Evolutionary conservation across 2,113 vertebrate genomes (phyloP), one percentile per base, ranked within the genome.

Genomic region (Gracilinanus agilis): DNA sequence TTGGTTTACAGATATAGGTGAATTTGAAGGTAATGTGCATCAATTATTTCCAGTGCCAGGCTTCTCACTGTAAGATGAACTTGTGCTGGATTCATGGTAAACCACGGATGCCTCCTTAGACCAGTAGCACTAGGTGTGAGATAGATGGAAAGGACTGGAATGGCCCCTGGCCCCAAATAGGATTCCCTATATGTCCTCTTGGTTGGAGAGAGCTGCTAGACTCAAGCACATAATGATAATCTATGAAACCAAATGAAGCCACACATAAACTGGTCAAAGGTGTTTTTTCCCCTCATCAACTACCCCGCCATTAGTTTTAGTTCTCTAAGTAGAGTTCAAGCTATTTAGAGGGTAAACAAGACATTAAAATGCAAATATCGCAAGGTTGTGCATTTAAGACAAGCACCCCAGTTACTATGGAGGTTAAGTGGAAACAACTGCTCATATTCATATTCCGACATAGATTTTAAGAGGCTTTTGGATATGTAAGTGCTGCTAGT

Each of bases 1-100:
- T 56, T 23, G 0, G 0, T 0, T 13, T 3, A 24, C 12, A 9
- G 23, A 24, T 40, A 0, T 27, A 0, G 0, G 23, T 21, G 7
- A 53, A 54, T 9, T 3, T 0, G 19, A 40, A 27, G 9, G 5
- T 34, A 9, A 44, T 19, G 27, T 53, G 0, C 29, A 13, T 13
- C 0, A 23, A 21, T 7, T 49, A 1, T n/a, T 83, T 55, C 25
- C 1, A 2, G n/a, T 3, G 40, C 83, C n/a, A 25, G 13, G 1
- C 40, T 27, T 49, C 55, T 5, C 49, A 0, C 55, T n/a, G 7
- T 88, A 0, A 2, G 55, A n/a, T 4, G 6, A 0, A 56, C 56
- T 44, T 44, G 55, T 55, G 19, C 2, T 12, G 6, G 55, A 25
- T 34, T 83, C n/a, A 4, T 0, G 0, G 1, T 21, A 16, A 24